phyloP scores from a whole-genome alignment of 2,113 vertebrate genomes.

The Nerophis lumbriciformis region DNA sequence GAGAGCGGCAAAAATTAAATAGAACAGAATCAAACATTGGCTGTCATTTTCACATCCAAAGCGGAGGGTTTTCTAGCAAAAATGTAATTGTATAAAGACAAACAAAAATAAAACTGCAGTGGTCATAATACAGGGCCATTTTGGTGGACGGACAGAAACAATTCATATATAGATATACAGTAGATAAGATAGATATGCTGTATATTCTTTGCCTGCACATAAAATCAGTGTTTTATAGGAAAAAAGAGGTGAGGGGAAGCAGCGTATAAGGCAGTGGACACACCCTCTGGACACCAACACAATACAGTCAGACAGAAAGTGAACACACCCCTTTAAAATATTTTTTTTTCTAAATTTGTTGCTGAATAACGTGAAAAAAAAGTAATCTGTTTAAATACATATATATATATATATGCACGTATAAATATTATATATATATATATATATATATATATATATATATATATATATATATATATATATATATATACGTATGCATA shows the following conservation, averaged over 20 bases:
- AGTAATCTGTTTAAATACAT: no score
- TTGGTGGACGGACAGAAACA: constrained; percentile 32
- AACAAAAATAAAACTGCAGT: constrained; percentile 6
- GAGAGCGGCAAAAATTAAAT: constrained; percentile 43
- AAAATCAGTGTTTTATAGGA: constrained; percentile 43
- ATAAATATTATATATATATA: no score
- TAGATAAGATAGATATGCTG: constrained; percentile 31
- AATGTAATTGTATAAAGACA: constrained; percentile 6
- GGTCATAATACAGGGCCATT: constrained; percentile 33
- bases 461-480: no score
- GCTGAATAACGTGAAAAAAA: not conserved
- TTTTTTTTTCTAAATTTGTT: no score
- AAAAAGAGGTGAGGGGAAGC: constrained; percentile 24
- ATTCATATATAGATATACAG: constrained; percentile 23
- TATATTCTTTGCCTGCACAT: constrained; percentile 39
- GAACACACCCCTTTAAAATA: constrained; percentile 3
- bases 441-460: no score
- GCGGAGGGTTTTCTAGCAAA: not conserved
- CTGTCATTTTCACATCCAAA: constrained; percentile 21
- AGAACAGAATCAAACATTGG: constrained; percentile 38
- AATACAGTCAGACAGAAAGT: not conserved
- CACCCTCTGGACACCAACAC: not conserved
- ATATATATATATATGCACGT: no score
- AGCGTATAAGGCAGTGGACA: constrained; percentile 66
- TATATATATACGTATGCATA: no score